phyloP scores from a whole-genome alignment of 2,888 invertebrate species.

The Enchytraeus crypticus region DNA sequence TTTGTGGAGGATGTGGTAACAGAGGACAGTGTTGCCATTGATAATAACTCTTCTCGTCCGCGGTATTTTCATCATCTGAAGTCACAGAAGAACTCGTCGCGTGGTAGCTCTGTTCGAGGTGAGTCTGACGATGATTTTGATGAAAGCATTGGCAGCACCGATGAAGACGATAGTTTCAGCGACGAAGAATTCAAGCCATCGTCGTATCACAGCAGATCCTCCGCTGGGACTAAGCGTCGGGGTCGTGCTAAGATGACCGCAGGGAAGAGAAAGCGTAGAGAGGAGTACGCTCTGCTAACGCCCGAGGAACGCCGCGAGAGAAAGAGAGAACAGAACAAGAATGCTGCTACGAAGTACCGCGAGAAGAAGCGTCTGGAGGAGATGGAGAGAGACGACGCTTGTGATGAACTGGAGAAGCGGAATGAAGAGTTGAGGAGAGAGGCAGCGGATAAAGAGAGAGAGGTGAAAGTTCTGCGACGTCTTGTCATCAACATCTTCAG shows the following conservation, averaged over 20 bases:
- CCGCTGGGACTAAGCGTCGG: too few species aligned
- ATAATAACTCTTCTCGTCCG: too few species aligned
- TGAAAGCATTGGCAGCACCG: background rate
- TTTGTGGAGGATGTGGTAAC: too few species aligned
- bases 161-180: background rate
- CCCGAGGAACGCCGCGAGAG: background rate
- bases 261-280: background rate
- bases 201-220: too few species aligned
- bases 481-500: background rate
- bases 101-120: too few species aligned
- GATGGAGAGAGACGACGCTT: background rate
- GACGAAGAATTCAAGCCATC: too few species aligned
- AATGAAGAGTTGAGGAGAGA: background rate
- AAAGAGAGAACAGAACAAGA: slow-evolving; percentile 1
- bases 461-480: background rate
- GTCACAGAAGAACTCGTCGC: too few species aligned
- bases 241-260: background rate
- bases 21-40: too few species aligned
- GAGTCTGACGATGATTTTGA: background rate
- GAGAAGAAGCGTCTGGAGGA: background rate
- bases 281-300: background rate
- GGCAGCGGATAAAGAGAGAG: background rate
- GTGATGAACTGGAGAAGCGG: background rate
- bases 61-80: too few species aligned
- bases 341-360: slow-evolving; percentile 1